Evolutionary conservation across 2,888 invertebrate species (phyloP).

Genomic region (Sminthurides aquaticus): DNA sequence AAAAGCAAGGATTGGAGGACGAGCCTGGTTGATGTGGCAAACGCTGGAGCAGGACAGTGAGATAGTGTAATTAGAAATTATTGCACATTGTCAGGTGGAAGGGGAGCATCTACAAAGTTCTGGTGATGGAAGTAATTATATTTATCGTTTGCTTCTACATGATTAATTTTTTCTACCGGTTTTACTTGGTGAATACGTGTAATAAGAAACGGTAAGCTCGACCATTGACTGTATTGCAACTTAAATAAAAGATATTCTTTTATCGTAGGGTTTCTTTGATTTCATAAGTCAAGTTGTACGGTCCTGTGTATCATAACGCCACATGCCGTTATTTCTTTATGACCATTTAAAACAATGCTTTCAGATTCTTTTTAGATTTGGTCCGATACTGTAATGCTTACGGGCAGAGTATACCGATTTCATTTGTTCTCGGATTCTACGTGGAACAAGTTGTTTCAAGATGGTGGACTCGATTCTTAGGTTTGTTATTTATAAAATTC

Average conservation of each 20-base stretch:
- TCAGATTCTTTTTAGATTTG: slow-evolving; percentile 69
- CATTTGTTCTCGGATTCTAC: slow-evolving; percentile 88
- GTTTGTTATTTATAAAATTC: too few relatives aligned
- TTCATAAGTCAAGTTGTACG: not conserved
- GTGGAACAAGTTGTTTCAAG: slow-evolving; percentile 83
- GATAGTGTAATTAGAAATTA: not conserved
- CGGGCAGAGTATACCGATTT: slow-evolving; percentile 77
- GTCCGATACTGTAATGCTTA: slow-evolving; percentile 77
- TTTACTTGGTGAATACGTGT: slow-evolving; percentile 44
- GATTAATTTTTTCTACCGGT: slow-evolving; percentile 46
- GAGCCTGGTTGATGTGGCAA: too few relatives aligned
- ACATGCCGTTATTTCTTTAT: too few relatives aligned
- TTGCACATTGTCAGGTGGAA: not conserved
- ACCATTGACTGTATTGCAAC: not conserved
- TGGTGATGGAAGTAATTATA: not conserved
- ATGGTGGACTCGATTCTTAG: slow-evolving; percentile 73
- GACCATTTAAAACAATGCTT: too few relatives aligned
- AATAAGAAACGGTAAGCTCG: slow-evolving; percentile 42
- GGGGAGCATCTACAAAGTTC: not conserved
- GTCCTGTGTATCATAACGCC: too few relatives aligned
- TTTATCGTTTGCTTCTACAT: slow-evolving; percentile 18
- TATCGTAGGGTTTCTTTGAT: not conserved
- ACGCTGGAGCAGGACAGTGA: too few relatives aligned
- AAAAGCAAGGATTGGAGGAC: too few relatives aligned
- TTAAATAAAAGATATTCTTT: not conserved